Evolutionary conservation across 1,140 invertebrate species (phyloP), one percentile per base, ranked within the genome.

Genomic region (Orchesella cincta): DNA sequence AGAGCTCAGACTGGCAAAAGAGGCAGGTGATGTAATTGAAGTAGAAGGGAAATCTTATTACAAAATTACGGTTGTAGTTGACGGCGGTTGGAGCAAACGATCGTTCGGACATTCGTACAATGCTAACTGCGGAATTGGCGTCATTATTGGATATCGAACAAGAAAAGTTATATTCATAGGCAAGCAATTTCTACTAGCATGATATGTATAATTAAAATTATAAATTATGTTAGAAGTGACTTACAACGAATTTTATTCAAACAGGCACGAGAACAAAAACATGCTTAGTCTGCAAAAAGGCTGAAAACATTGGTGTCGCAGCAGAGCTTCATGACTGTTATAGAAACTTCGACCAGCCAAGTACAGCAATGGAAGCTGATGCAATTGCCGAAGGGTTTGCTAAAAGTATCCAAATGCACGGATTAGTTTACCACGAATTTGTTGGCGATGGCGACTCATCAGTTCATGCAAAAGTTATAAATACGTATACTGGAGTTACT

Each of bases 291-390:
- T 86, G 85, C 77, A 78, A 70, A 26, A 64, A 23, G 31, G 23
- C 52, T 5, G 31, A 33, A 36, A 71, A 72, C 1, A 33, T 75
- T 76, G 33, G 57, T 18, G 72, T n/a, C 46, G 75, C 77, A 16
- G 26, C 78, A 5, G 77, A 74, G 26, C 35, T 70, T 29, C 85
- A 83, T 74, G 67, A 31, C 46, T 85, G 83, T 74, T 84, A 46
- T 74, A 83, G 78, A 79, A 85, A 86, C 76, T 86, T 82, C 82
- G 72, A 39, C 2, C 81, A 81, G 5, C 76, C 80, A 62, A 86
- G 86, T 0, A 84, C 85, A 0, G 79, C 80, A 8, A 88, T 88
- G 87, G 86, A 88, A 80, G 73, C 83, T 26, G 82, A 83, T 67
- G 84, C 85, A 20, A 83, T 88, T 26, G 74, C 85, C 18, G 83